Percentiles rank a stretch among this genome's conserved stretches.
phyloP scores from a whole-genome alignment of 2,113 vertebrate species.

The Xiphophorus maculatus region DNA sequence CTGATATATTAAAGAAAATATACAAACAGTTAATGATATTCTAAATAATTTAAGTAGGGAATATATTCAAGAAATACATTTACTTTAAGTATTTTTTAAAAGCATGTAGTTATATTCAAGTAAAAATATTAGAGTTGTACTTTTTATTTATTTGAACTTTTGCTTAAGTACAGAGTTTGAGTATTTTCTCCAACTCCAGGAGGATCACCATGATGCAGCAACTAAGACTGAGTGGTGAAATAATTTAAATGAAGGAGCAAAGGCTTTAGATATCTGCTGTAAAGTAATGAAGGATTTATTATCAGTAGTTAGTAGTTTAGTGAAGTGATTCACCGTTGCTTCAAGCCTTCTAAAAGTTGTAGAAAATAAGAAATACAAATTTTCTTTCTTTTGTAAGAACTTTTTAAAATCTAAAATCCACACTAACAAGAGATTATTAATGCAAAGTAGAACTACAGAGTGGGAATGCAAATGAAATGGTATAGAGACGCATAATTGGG shows the following conservation, averaged over 20 bases:
- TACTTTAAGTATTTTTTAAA: too few species aligned
- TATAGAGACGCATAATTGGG: not conserved
- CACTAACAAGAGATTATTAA: not conserved
- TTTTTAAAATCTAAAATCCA: too few species aligned
- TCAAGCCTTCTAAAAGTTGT: not conserved
- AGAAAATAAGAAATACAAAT: not conserved
- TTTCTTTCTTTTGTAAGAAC: not conserved
- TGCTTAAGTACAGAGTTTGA: too few species aligned
- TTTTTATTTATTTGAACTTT: too few species aligned
- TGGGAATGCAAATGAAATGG: not conserved
- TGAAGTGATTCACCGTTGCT: not conserved
- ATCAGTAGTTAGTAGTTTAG: too few species aligned
- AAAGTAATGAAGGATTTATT: not conserved
- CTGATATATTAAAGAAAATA: too few species aligned
- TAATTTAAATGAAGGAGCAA: too few species aligned
- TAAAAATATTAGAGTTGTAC: too few species aligned
- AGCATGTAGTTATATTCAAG: too few species aligned
- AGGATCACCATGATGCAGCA: constrained; percentile 53
- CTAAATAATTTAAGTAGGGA: too few species aligned
- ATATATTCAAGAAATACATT: too few species aligned
- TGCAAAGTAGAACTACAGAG: not conserved
- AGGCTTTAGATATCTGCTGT: not conserved
- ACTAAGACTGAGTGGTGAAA: constrained; percentile 74
- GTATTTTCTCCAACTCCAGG: not conserved
- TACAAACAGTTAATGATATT: too few species aligned